Conservation (phyloP, 1,140 invertebrate species). For the Ceratina calcarata region DNA sequence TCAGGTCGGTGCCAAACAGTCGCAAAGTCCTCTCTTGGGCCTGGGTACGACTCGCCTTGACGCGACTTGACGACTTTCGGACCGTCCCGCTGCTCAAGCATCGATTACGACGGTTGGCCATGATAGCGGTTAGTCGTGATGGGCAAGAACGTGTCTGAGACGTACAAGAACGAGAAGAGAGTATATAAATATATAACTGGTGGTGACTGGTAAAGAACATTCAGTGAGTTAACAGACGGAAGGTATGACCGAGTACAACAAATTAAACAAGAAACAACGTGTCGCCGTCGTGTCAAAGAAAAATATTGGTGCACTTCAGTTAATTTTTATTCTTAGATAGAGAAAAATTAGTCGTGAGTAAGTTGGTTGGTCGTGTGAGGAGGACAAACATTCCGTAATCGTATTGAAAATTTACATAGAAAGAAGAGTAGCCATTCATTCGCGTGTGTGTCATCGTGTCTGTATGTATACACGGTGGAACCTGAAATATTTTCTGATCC, state of each 20-base stretch:
- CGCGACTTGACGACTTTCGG: constrained; percentile 68
- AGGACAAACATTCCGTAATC: constrained; percentile 50
- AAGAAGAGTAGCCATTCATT: constrained; percentile 36
- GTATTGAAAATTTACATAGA: constrained; percentile 50
- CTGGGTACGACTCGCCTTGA: constrained; percentile 61
- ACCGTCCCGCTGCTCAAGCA: constrained; percentile 67
- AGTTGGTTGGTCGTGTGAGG: constrained; percentile 8
- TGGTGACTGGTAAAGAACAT: constrained; percentile 48
- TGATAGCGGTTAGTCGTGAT: constrained; percentile 68
- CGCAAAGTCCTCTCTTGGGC: constrained; percentile 68
- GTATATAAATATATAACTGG: constrained; percentile 49
- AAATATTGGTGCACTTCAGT: too few species aligned
- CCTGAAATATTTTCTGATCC: not conserved
- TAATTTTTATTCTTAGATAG: too few species aligned
- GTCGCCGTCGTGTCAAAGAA: too few species aligned
- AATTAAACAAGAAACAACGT: not conserved
- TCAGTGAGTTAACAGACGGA: constrained; percentile 56
- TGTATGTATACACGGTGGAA: constrained; percentile 15
- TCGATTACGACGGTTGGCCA: constrained; percentile 68
- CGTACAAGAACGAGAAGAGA: constrained; percentile 68
- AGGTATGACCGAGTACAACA: constrained; percentile 12
- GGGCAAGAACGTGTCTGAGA: constrained; percentile 67
- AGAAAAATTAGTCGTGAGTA: constrained; percentile 20
- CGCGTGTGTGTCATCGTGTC: constrained; percentile 19
- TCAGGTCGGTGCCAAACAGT: constrained; percentile 68